phyloP scores from a whole-genome alignment of 2,888 invertebrate genomes.

The Plebejus argus region DNA sequence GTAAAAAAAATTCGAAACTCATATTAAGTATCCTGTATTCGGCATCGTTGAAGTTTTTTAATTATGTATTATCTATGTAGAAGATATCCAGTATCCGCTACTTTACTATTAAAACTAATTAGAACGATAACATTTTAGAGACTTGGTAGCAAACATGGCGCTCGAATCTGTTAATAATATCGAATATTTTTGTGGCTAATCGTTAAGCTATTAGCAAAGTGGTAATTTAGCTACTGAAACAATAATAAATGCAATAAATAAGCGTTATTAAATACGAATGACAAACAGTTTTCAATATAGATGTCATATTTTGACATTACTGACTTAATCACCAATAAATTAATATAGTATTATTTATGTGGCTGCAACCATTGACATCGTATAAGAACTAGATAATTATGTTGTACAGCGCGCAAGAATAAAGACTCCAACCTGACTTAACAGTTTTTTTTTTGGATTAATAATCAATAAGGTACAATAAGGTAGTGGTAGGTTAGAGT shows the following conservation, averaged over 20 bases:
- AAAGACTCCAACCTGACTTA: too few species aligned
- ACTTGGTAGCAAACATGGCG: background rate
- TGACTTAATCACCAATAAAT: conserved; percentile 53
- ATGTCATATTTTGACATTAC: conserved; percentile 39
- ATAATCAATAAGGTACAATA: too few species aligned
- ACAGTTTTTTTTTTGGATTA: too few species aligned
- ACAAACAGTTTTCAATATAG: conserved; percentile 39
- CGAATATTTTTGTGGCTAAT: background rate
- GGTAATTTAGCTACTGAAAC: conserved; percentile 29
- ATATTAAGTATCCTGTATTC: background rate
- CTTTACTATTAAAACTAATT: conserved; percentile 18
- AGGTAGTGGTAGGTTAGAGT: too few species aligned
- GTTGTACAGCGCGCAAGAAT: background rate
- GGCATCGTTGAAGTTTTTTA: background rate
- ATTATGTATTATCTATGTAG: background rate
- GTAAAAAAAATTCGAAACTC: too few species aligned
- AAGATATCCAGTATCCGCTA: background rate
- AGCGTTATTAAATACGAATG: conserved; percentile 25
- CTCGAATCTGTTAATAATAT: background rate
- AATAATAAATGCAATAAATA: conserved; percentile 30
- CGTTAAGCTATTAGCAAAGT: background rate
- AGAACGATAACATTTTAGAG: background rate
- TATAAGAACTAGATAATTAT: background rate
- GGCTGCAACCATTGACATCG: conserved; percentile 45
- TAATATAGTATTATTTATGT: conserved; percentile 64